Base-by-base conservation (phyloP, 2,113 vertebrate species). In the Tetrax tetrax region DNA sequence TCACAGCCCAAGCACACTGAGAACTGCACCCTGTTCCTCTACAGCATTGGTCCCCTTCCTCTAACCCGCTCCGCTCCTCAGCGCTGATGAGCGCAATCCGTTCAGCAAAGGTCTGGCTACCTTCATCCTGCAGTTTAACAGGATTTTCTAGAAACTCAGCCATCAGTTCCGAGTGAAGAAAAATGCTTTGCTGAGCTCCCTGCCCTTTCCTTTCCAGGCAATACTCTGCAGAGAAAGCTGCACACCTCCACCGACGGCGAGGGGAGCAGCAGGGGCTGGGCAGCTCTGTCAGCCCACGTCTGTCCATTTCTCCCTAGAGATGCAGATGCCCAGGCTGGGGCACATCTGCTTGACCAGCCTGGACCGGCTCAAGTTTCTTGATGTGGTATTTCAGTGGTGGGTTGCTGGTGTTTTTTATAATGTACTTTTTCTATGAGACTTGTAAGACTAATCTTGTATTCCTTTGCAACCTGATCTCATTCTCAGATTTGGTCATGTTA, bases 21-120 rank as follows among this genome's bases (percentile, higher is more conserved):
- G 29, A 70, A 53, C 6, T 13, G n/a, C 33, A 21, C 33, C 48
- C 45, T 70, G 33, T 1, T 71, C 14, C 57, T 3, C 0, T 3
- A 11, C 0, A 1, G 68, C 5, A 1, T 22, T 7, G 41, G 41
- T 13, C 45, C 21, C 29, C 45, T 47, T 29, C 56, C 66, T 38
- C 33, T n/a, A 31, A 29, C 48, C n/a, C 19, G 12, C 53, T 82
- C 64, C 60, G 8, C 65, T 83, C 56, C 65, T n/a, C n/a, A 43
- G n/a, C 57, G 76, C 38, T 12, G 17, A 25, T 0, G 0, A 19
- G 16, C 31, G 17, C 3, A 2, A 89, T 5, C 2, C 0, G 38
- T 13, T 65, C 33, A 72, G 31, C 48, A 28, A 63, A 47, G 45
- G 31, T 47, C 54, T 4, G 6, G 64, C 37, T 65, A 37, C 27